phyloP scores from a whole-genome alignment of 2,797 vertebrate genomes.

The Mormyrops attenuatus region DNA sequence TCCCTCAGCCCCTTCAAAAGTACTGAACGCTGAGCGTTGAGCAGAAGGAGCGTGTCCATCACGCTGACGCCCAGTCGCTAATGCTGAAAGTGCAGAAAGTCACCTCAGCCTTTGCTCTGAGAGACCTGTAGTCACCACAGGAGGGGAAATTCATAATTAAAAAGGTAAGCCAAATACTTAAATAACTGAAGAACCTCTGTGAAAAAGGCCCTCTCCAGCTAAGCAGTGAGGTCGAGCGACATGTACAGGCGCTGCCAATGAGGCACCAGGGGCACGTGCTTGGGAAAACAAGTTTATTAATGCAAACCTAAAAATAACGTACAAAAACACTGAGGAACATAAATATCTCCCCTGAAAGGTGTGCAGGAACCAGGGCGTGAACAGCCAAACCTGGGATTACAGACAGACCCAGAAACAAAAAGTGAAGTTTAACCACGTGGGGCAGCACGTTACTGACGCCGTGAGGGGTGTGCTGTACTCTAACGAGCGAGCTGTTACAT shows the following conservation, averaged over 20 bases:
- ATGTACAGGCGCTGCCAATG: neutral
- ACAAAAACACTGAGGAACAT: neutral
- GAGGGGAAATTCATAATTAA: neutral
- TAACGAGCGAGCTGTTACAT: neutral
- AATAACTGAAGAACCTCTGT: neutral
- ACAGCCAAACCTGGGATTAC: neutral
- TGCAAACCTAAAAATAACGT: neutral
- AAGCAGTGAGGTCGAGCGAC: neutral
- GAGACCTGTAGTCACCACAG: neutral
- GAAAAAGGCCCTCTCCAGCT: neutral
- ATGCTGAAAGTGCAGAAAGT: neutral
- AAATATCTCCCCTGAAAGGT: neutral
- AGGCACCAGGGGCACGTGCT: neutral
- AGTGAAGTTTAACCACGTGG: neutral
- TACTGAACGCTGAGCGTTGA: too few species aligned
- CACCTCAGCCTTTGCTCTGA: neutral
- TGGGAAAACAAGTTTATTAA: neutral
- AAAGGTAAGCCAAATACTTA: too few species aligned
- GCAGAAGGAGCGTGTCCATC: too few species aligned
- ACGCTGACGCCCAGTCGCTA: too few species aligned
- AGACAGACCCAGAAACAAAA: neutral
- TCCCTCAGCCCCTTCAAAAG: neutral
- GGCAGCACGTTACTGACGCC: neutral
- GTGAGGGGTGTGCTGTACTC: neutral
- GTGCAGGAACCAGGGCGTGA: neutral